A percentile compares a stretch with the other conserved stretches of the same genome.
Evolutionary conservation across 2,888 invertebrate genomes (phyloP).

Genomic region (Drosophila mimica): DNA sequence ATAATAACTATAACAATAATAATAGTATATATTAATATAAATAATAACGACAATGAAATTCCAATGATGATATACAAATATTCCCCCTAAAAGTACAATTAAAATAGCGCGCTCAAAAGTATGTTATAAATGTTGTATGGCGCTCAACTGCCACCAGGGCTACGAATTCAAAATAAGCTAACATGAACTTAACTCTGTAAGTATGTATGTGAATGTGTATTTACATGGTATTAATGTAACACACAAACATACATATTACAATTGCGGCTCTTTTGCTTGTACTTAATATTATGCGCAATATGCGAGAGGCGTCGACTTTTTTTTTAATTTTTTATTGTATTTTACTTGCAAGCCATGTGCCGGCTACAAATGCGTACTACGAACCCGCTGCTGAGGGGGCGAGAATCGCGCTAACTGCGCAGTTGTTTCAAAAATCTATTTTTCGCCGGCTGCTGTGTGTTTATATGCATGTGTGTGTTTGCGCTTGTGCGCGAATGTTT

Average conservation of each 20-base stretch:
- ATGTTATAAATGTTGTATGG: constrained; percentile 22
- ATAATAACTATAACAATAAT: background rate
- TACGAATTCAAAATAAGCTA: constrained; percentile 7
- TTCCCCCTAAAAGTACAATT: background rate
- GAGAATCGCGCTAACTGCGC: constrained; percentile 48
- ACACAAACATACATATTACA: background rate
- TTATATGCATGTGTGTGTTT: constrained; percentile 1
- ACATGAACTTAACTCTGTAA: constrained; percentile 1
- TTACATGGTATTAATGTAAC: constrained; percentile 1
- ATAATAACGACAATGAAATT: background rate
- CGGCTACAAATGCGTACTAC: constrained; percentile 25
- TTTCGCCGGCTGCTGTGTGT: constrained; percentile 34
- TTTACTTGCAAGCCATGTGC: constrained; percentile 35
- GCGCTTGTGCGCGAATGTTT: background rate
- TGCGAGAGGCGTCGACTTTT: constrained; percentile 16
- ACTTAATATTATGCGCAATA: constrained; percentile 44
- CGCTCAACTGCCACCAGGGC: constrained; percentile 17
- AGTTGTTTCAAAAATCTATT: constrained; percentile 52
- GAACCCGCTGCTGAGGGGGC: constrained; percentile 45
- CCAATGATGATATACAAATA: background rate
- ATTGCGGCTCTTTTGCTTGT: constrained; percentile 9
- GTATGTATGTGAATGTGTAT: background rate
- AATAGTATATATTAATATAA: background rate
- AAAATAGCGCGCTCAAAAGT: constrained; percentile 31
- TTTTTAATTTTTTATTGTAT: constrained; percentile 8